phyloP scores from a whole-genome alignment of 2,888 invertebrate species.

The Aphodius granarius region DNA sequence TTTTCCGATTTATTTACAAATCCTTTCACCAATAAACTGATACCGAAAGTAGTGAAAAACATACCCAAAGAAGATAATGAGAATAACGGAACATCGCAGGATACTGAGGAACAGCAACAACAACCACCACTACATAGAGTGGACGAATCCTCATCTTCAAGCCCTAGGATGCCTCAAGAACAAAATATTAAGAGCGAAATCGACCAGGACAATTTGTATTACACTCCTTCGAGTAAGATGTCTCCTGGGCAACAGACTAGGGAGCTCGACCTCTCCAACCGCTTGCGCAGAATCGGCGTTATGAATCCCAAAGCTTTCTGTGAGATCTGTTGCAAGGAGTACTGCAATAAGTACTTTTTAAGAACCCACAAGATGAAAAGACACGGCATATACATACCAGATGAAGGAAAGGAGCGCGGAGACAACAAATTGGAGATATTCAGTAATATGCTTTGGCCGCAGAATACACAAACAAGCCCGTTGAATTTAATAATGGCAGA shows the following conservation, averaged over 20 bases:
- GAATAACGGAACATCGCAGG: slow-evolving; percentile 53
- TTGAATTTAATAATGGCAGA: slow-evolving; percentile 76
- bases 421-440: slow-evolving; percentile 43
- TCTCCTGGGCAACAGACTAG: slow-evolving; percentile 54
- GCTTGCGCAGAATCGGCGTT: slow-evolving; percentile 76
- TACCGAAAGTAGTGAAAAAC: slow-evolving; percentile 18
- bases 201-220: slow-evolving; percentile 39
- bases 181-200: slow-evolving; percentile 49
- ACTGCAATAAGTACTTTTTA: slow-evolving; percentile 91
- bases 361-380: slow-evolving; percentile 90
- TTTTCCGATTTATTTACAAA: slow-evolving; percentile 73
- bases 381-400: slow-evolving; percentile 78
- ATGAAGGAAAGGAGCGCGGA: slow-evolving; percentile 57
- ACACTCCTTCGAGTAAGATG: slow-evolving; percentile 46
- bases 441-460: slow-evolving; percentile 48
- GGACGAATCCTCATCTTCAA: slow-evolving; percentile 44
- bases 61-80: slow-evolving; percentile 19
- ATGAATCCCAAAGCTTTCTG: slow-evolving; percentile 89
- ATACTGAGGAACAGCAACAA: not conserved
- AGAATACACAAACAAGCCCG: slow-evolving; percentile 70
- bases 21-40: slow-evolving; percentile 70
- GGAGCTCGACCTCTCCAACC: slow-evolving; percentile 75
- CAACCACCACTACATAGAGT: slow-evolving; percentile 7
- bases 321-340: slow-evolving; percentile 90
- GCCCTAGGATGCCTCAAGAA: slow-evolving; percentile 49